Evolutionary conservation across 2,797 vertebrate species (phyloP), one percentile per base, ranked within the genome.

Genomic region (Anguilla anguilla): DNA sequence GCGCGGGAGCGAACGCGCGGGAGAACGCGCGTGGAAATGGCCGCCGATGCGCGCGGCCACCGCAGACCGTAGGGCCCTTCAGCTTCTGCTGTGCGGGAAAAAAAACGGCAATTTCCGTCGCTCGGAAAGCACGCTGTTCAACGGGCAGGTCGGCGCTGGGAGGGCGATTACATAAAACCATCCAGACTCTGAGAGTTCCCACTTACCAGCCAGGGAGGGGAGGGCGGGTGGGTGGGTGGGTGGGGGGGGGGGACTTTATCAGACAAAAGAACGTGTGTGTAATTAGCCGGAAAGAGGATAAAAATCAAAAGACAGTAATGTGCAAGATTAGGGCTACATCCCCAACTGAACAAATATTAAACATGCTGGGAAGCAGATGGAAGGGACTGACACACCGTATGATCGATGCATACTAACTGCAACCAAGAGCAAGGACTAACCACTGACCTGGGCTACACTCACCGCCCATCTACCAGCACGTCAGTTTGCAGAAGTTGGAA

Each of bases 101-200:
- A 81, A 81, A n/a, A 81, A 49, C 19, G 77, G 43, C 77, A 49
- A 81, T 81, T 81, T 81, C 77, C 77, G 19, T n/a, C n/a, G 43
- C 25, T 81, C 77, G n/a, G n/a, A n/a, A 81, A 81, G 6, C 77
- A 11, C 0, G 43, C 17, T 43, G 43, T 81, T 49, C 77, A 25
- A 49, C 39, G 77, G 43, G 39, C 39, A 49, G 77, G 77, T 81
- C 77, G n/a, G 39, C 19, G 22, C 0, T 1, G 35, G 43, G 43
- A 81, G 77, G 77, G 39, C 2, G 77, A 49, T 81, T 81, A 81
- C 43, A 19, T 49, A 81, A 81, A 49, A 43, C 43, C 39, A 81
- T 81, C 19, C 43, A 81, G 39, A 46, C 77, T 49, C 1, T 3
- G 35, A 81, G 77, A 81, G 77, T n/a, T 5, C 49, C 77, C 77